Base-by-base conservation (phyloP, 2,888 invertebrate species). In the Leptinotarsa rubiginosa region DNA sequence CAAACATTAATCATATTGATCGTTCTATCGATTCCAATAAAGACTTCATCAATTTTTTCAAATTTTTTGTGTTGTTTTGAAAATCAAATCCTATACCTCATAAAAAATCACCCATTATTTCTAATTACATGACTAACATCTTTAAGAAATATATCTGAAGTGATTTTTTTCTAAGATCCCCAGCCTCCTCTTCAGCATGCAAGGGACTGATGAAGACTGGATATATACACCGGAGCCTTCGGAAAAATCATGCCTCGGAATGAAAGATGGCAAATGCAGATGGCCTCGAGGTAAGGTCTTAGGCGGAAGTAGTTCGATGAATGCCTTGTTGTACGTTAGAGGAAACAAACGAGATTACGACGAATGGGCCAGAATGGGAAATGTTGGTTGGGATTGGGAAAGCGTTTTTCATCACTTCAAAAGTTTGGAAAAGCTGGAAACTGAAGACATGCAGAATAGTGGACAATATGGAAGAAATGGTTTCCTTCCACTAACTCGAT, bases 261-360 rank as follows among this genome's bases (percentile, higher is more conserved):
- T 85, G 69, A 83, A 80, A 16, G 81, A 85, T 12, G 83, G 84
- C 20, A 72, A 81, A 12, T 91, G 91, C 80, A 86, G 83, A 67
- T 92, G 90, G 90, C 89, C 91, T 0, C 87, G 91, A 22, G 92
- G 92, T 0, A 92, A 93, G 83, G 90, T 90, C 16, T 86, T 92
- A 20, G 94, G 94, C 0, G 94, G 94, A 0, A 89, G 90, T 1
- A 91, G 92, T 16, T 88, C 89, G 0, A 88, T 92, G 3, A 94
- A 94, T 84, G 91, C 89, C 15, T 92, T 93, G 92, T 73, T 93
- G 0, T 92, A 93, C 83, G 84, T 92, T 0, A 87, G 91, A 4
- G 94, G 94, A 0, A 91, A 92, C 85, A 89, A 90, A 4, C 82
- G 83, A 3, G 94, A 94, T 83, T 94, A 90, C 81, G 91, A 94